These are phyloP conservation scores for Tenebrosternarchus preto DNA, from an alignment of 2,113 vertebrate genomes.

Conservation along the genomic window DNA sequence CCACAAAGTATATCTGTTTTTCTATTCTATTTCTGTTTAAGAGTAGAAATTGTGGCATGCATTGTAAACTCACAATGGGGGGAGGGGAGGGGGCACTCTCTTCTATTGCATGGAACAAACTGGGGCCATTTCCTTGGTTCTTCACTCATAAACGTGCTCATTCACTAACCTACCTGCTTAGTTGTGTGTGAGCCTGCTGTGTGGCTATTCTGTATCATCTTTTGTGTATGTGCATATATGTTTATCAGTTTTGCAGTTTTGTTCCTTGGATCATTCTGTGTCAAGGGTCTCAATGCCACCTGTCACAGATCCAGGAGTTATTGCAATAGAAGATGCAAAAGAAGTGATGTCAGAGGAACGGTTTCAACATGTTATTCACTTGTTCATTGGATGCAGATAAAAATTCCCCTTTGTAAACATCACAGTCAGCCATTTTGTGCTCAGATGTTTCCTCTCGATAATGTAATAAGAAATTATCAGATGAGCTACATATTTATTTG, in stretches of 20 bases:
- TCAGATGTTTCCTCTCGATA: neutral
- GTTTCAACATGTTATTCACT: neutral
- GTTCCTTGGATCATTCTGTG: conserved; percentile 26
- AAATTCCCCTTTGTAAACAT: neutral
- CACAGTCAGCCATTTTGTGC: neutral
- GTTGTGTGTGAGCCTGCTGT: conserved; percentile 2
- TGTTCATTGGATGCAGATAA: neutral
- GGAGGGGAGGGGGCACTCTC: conserved; percentile 74
- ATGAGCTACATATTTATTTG: too few species aligned
- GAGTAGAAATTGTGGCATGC: conserved; percentile 88
- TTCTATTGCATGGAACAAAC: conserved; percentile 80
- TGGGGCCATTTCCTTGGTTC: conserved; percentile 77
- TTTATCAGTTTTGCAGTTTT: conserved; percentile 10
- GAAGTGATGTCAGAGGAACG: neutral
- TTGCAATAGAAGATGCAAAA: neutral
- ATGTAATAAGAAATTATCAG: too few species aligned
- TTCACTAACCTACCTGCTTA: conserved; percentile 73
- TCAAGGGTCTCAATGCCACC: conserved; percentile 48
- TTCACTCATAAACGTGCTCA: conserved; percentile 75
- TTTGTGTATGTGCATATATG: conserved; percentile 52
- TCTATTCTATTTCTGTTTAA: conserved; percentile 82
- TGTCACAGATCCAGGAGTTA: neutral
- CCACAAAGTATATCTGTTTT: conserved; percentile 88
- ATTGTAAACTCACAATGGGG: conserved; percentile 68
- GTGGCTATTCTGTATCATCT: conserved; percentile 47